Percentiles rank a stretch among this genome's conserved stretches.
These are phyloP conservation scores for Synanthedon tipuliformis DNA, from an alignment of 2,888 invertebrate genomes.

Conservation along the genomic window DNA sequence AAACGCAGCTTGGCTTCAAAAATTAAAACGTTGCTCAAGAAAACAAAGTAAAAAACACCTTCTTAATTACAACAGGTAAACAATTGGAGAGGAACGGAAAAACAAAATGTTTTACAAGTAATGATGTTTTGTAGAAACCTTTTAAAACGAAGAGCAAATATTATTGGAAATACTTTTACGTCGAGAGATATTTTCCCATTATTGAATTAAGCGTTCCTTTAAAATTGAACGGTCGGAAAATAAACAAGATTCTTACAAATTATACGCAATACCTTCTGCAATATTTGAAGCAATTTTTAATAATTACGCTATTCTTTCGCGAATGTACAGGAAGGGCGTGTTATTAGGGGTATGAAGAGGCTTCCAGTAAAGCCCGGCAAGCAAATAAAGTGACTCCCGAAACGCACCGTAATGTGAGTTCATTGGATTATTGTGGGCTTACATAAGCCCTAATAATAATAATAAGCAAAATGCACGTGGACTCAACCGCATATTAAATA, in stretches of 20 bases:
- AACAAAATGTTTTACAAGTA: neutral
- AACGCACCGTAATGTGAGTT: slow-evolving; percentile 62
- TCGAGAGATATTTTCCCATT: too few relatives aligned
- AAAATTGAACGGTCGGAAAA: slow-evolving; percentile 9
- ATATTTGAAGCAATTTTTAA: slow-evolving; percentile 64
- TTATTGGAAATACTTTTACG: too few relatives aligned
- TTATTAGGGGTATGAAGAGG: slow-evolving; percentile 54
- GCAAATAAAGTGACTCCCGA: slow-evolving; percentile 59
- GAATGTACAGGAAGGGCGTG: slow-evolving; percentile 40
- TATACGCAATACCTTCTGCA: slow-evolving; percentile 33
- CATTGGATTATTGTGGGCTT: slow-evolving; percentile 62
- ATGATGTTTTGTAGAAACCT: too few relatives aligned
- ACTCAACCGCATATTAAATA: slow-evolving; percentile 50
- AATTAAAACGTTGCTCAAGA: neutral
- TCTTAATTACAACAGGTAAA: neutral
- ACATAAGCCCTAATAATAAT: slow-evolving; percentile 56
- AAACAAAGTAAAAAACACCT: neutral
- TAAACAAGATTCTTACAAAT: slow-evolving; percentile 17
- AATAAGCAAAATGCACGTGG: slow-evolving; percentile 68
- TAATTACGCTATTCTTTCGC: slow-evolving; percentile 51
- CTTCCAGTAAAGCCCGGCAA: slow-evolving; percentile 42
- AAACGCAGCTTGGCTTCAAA: slow-evolving; percentile 8
- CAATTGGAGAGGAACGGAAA: neutral
- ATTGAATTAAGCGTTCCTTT: neutral
- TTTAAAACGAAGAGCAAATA: too few relatives aligned